Conservation (phyloP, 2,797 vertebrate species). For the Acipenser transmontanus region DNA sequence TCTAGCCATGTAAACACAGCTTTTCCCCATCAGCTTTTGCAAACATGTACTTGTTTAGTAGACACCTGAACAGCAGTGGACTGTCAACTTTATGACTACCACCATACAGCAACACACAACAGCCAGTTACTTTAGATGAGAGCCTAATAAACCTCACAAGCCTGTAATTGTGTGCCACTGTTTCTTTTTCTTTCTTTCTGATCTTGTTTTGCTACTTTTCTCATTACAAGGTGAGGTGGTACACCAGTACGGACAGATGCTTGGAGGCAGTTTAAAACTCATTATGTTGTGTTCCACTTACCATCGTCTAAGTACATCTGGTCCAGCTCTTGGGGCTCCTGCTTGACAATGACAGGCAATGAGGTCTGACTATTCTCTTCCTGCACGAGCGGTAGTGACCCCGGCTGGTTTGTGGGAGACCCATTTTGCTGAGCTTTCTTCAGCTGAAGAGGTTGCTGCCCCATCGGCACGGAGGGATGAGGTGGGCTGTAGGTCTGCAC, state of each 20-base stretch:
- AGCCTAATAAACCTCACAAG: too few species aligned
- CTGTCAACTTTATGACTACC: too few species aligned
- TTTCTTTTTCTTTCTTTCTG: constrained; percentile 43
- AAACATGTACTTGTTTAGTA: too few species aligned
- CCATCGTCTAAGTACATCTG: constrained; percentile 98
- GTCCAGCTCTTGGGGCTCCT: constrained; percentile 92
- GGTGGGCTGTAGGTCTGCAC: constrained; percentile 75
- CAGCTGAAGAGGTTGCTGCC: constrained; percentile 40
- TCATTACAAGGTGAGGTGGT: constrained; percentile 35
- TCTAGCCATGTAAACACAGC: too few species aligned
- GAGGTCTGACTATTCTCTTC: constrained; percentile 77
- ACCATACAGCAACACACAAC: too few species aligned
- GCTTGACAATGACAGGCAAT: constrained; percentile 83
- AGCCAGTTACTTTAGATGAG: too few species aligned
- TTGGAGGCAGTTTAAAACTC: too few species aligned
- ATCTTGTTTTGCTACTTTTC: constrained; percentile 41
- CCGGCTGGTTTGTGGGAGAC: constrained; percentile 61
- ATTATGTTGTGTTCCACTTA: constrained; percentile 56
- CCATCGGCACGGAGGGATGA: constrained; percentile 42
- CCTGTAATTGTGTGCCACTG: constrained; percentile 54
- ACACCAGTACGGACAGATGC: too few species aligned
- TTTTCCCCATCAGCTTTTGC: too few species aligned
- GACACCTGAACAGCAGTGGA: too few species aligned
- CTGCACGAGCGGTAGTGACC: constrained; percentile 71
- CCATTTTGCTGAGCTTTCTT: constrained; percentile 62